Base-by-base conservation (phyloP, 2,797 vertebrate genomes). In the Oreochromis mossambicus region DNA sequence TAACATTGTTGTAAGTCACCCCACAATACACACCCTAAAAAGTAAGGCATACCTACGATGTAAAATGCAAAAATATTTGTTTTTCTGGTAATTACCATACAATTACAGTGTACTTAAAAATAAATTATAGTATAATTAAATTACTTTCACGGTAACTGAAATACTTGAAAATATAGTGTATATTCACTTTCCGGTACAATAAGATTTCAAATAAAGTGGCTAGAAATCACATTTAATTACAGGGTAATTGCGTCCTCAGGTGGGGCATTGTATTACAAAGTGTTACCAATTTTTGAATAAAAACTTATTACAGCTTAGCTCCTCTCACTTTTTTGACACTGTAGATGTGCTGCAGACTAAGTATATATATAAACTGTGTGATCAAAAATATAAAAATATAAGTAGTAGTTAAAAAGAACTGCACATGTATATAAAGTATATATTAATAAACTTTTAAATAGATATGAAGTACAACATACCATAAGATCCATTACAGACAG, bases 61-160 rank as follows among this genome's bases (percentile, higher is more conserved):
- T 38, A 63, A 63, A 63, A 63, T 63, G 6, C 1, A 63, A 63
- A 38, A 38, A 36, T 36, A 36, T 36, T 36, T n/a, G 19, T 38
- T 38, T 38, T 63, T 63, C 19, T 63, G 34, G 6, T 63, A 38
- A 63, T 63, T 63, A 63, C 34, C 61, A 63, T 38, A 21, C 3
- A 63, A 38, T 63, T 21, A 63, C 19, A 5, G 61, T 63, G 61
- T 63, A 63, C 34, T 1, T 63, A 63, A 63, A 63, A 63, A 38
- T 38, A 63, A 21, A 38, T 38, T 21, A 38, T 38, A n/a, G 19
- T 63, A 19, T 38, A 63, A n/a, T 38, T 63, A 8, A 63, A 63
- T 63, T 63, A 63, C 11, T 38, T 63, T 63, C 34, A 63, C 0
- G 0, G 19, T 38, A 63, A 63, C 0, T 46, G 43, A 15, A 46